Evolutionary conservation across 2,113 vertebrate genomes (phyloP).

Genomic region (Corythoichthys haematopterus): DNA sequence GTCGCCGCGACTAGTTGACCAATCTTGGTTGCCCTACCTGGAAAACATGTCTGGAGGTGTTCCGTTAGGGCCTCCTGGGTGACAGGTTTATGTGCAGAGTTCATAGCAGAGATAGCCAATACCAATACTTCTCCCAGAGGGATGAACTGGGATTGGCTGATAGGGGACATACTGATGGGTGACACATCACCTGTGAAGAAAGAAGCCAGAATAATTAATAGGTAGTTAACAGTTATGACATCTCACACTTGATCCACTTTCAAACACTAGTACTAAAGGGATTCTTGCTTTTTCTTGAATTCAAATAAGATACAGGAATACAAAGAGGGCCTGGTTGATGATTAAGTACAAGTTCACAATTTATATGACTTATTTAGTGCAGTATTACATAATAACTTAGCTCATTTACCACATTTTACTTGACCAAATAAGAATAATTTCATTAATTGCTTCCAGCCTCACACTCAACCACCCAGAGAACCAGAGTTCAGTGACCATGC

Average conservation of each 20-base stretch:
- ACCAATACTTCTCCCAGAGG: slow-evolving; percentile 97
- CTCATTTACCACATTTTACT: too few species aligned
- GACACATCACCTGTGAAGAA: slow-evolving; percentile 91
- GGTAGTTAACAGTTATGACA: slow-evolving; percentile 3
- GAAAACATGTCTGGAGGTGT: slow-evolving; percentile 94
- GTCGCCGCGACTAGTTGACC: too few species aligned
- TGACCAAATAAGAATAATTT: too few species aligned
- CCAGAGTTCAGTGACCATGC: too few species aligned
- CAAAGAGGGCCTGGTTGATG: background rate
- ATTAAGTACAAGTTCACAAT: too few species aligned
- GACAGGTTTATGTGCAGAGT: slow-evolving; percentile 93
- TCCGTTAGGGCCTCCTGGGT: slow-evolving; percentile 96
- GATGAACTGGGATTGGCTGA: slow-evolving; percentile 98
- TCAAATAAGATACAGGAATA: background rate
- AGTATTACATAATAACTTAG: too few species aligned
- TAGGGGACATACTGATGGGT: slow-evolving; percentile 99
- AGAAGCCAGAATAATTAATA: slow-evolving; percentile 5
- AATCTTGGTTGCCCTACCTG: slow-evolving; percentile 75
- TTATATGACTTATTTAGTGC: too few species aligned
- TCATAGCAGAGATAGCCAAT: slow-evolving; percentile 98
- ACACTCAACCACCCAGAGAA: too few species aligned
- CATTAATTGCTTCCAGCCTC: too few species aligned
- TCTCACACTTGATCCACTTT: background rate
- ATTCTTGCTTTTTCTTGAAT: background rate
- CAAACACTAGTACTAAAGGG: background rate